Conservation (phyloP, 2,888 invertebrate species). For the Rhopalosiphum nymphaeae region DNA sequence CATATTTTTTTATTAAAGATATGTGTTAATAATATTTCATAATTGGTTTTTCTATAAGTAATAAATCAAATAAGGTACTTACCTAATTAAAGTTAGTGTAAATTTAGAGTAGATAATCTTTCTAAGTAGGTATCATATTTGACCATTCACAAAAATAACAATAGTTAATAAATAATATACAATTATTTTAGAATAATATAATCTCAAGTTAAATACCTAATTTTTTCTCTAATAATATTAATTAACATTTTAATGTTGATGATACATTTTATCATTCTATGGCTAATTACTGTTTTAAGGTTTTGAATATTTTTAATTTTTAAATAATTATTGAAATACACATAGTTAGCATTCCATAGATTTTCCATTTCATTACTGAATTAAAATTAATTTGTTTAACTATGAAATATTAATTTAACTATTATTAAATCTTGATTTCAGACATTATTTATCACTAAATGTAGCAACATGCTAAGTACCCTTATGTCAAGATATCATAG, state of each 20-base stretch:
- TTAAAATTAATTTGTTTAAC: not conserved
- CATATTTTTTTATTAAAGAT: no score
- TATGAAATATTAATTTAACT: conserved; percentile 2
- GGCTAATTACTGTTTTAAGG: not conserved
- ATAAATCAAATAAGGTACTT: no score
- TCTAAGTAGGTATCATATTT: no score
- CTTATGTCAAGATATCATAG: conserved; percentile 50
- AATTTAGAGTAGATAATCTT: no score
- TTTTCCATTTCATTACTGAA: not conserved
- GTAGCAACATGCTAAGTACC: conserved; percentile 48
- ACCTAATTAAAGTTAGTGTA: no score
- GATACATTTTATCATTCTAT: not conserved
- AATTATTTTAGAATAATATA: not conserved
- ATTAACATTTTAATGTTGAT: not conserved
- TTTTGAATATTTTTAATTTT: not conserved
- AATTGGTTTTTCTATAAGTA: no score
- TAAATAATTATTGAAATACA: not conserved
- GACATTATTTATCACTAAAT: conserved; percentile 50
- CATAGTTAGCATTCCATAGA: not conserved
- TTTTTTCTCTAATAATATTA: not conserved
- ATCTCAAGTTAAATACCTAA: not conserved
- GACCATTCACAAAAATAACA: no score
- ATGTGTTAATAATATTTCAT: no score
- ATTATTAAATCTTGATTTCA: conserved; percentile 12
- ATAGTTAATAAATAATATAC: not conserved